Evolutionary conservation across 2,113 vertebrate genomes (phyloP).

Genomic region (Caranx ignobilis): DNA sequence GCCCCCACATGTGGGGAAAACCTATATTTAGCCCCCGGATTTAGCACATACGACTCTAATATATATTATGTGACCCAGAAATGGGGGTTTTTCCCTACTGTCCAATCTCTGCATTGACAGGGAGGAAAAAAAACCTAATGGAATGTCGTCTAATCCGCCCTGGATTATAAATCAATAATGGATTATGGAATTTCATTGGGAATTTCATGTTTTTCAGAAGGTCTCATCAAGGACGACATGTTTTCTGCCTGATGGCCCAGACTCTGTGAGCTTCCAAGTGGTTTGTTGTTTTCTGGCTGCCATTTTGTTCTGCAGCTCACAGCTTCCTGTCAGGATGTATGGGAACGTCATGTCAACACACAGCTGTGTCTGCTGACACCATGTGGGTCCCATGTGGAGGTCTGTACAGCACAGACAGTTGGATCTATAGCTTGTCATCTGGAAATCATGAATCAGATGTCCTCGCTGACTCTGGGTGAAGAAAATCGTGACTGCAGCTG

Average conservation of each 20-base stretch:
- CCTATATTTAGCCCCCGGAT: conserved; percentile 61
- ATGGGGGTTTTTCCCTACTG: conserved; percentile 42
- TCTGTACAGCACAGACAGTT: conserved; percentile 22
- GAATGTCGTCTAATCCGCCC: conserved; percentile 63
- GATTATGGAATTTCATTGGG: conserved; percentile 73
- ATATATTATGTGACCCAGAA: conserved; percentile 70
- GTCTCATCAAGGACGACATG: conserved; percentile 41
- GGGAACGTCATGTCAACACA: conserved; percentile 36
- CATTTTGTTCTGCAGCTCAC: conserved; percentile 39
- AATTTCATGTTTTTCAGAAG: conserved; percentile 54
- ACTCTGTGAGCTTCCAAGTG: background rate
- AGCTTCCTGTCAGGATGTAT: conserved; percentile 60
- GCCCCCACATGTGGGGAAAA: conserved; percentile 20
- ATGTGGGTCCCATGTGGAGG: conserved; percentile 47
- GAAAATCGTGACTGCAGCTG: conserved; percentile 40
- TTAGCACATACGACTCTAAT: conserved; percentile 50
- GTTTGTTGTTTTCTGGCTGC: conserved; percentile 35
- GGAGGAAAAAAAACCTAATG: conserved; percentile 19
- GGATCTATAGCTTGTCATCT: conserved; percentile 41
- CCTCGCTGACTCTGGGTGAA: background rate
- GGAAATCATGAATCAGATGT: conserved; percentile 50
- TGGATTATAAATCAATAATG: conserved; percentile 75
- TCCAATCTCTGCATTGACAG: conserved; percentile 53
- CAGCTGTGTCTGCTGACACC: conserved; percentile 56
- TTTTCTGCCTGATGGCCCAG: conserved; percentile 1